phyloP scores from a whole-genome alignment of 2,797 vertebrate genomes.

The Alcedo quadribrachys region DNA sequence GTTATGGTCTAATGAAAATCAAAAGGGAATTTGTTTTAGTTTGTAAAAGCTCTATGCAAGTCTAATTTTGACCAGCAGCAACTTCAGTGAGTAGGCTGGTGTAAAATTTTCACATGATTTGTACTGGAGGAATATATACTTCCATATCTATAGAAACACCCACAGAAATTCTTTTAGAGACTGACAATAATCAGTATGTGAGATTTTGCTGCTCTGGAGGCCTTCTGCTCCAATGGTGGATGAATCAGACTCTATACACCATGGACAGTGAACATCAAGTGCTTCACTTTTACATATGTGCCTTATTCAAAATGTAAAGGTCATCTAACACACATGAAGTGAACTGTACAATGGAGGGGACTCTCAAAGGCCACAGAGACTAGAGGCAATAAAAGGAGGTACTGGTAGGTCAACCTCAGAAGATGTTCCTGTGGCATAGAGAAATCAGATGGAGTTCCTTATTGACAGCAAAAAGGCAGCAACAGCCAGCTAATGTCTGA shows the following conservation, averaged over 20 bases:
- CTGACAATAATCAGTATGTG: constrained; percentile 2
- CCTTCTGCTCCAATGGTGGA: background rate
- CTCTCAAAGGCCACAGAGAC: background rate
- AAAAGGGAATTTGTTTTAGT: constrained; percentile 1
- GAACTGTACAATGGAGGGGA: background rate
- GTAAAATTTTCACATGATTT: constrained; percentile 44
- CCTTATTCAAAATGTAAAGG: constrained; percentile 3
- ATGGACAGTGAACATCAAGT: background rate
- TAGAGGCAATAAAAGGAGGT: background rate
- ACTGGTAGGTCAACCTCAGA: background rate
- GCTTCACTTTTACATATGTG: background rate
- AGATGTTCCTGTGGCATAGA: background rate
- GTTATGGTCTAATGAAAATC: background rate
- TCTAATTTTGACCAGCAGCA: constrained; percentile 43
- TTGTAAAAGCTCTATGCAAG: constrained; percentile 29
- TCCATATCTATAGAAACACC: constrained; percentile 38
- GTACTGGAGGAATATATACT: constrained; percentile 39
- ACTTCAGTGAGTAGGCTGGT: constrained; percentile 41
- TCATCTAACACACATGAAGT: background rate
- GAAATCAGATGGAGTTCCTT: background rate
- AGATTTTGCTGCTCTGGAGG: background rate
- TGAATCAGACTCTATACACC: constrained; percentile 1
- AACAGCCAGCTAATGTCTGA: background rate
- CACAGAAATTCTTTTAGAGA: constrained; percentile 34
- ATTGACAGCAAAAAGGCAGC: background rate